Evolutionary conservation across 2,888 invertebrate genomes (phyloP).

Genomic region (Elmis aenea): DNA sequence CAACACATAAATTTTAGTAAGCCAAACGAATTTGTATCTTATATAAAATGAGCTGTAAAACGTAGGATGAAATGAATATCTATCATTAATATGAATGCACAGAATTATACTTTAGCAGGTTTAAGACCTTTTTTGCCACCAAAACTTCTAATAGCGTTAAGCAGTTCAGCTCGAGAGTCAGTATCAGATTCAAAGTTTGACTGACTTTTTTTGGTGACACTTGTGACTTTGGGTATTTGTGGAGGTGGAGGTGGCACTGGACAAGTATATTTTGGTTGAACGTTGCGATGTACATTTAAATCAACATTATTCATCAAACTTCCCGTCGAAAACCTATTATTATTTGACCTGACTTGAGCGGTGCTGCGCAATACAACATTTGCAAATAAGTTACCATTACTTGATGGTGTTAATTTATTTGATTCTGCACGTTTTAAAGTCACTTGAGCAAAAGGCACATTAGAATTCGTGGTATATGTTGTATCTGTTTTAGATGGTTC

Average conservation of each 20-base stretch:
- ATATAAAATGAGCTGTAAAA: too few relatives aligned
- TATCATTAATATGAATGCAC: constrained; percentile 2
- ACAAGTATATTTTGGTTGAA: too few relatives aligned
- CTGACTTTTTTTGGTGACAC: constrained; percentile 26
- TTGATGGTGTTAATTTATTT: constrained; percentile 25
- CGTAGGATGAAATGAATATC: too few relatives aligned
- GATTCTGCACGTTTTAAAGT: constrained; percentile 49
- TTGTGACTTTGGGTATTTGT: constrained; percentile 33
- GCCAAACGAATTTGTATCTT: too few relatives aligned
- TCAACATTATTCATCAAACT: neutral
- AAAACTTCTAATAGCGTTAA: constrained; percentile 68
- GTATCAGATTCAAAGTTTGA: constrained; percentile 28
- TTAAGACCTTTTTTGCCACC: constrained; percentile 49
- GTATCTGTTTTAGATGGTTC: constrained; percentile 12
- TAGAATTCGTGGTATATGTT: constrained; percentile 22
- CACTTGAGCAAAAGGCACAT: constrained; percentile 46
- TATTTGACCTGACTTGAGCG: constrained; percentile 8
- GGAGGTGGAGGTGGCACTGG: constrained; percentile 41
- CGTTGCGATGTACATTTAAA: neutral
- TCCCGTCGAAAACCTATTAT: constrained; percentile 7
- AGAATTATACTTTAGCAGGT: constrained; percentile 32
- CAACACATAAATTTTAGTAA: too few relatives aligned
- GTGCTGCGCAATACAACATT: constrained; percentile 26
- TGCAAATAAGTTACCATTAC: constrained; percentile 17
- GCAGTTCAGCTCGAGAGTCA: constrained; percentile 61